Base-by-base conservation (phyloP, 2,797 vertebrate genomes). In the Phrynocephalus forsythii region DNA sequence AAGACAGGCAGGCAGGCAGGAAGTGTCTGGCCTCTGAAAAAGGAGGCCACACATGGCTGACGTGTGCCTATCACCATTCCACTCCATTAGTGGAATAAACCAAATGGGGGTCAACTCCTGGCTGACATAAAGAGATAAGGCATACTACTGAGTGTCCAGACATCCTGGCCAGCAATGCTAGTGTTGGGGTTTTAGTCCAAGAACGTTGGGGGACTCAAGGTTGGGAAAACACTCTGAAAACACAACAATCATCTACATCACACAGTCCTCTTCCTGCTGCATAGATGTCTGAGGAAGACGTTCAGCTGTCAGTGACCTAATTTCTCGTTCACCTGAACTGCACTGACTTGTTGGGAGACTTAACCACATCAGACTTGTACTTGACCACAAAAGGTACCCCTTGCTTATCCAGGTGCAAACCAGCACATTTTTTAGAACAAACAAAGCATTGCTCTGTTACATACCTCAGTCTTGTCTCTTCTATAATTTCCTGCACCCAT, bases 341-440 rank as follows among this genome's bases (percentile, higher is more conserved):
- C 30, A 16, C 26, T 63, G 30, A 2, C 88, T 78, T 73, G 10
- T 78, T 73, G 10, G 9, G 6, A 26, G 86, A 82, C 26, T 9
- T 4, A 89, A 82, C 67, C 86, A 82, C 78, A 76, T 84, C 1
- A 83, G 28, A 52, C 60, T 28, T 0, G 0, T 24, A 69, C 8
- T 33, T 87, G 18, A 0, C 0, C 4, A 50, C 30, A 76, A 33
- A 73, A 68, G 52, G 67, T 0, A 1, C 33, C 56, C 4, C 92
- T 87, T 92, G 18, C 86, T 87, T 87, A 60, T 79, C 88, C 50
- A 66, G 48, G 60, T 83, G 86, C 3, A 3, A 6, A 2, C 6
- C 3, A 24, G 13, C 68, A 22, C 80, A 75, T 8, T 3, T 15
- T 67, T 69, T 11, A 15, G 22, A 5, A 28, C 28, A 72, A 28